Evolutionary conservation across 2,113 vertebrate genomes (phyloP).

Genomic region (Shinisaurus crocodilurus): DNA sequence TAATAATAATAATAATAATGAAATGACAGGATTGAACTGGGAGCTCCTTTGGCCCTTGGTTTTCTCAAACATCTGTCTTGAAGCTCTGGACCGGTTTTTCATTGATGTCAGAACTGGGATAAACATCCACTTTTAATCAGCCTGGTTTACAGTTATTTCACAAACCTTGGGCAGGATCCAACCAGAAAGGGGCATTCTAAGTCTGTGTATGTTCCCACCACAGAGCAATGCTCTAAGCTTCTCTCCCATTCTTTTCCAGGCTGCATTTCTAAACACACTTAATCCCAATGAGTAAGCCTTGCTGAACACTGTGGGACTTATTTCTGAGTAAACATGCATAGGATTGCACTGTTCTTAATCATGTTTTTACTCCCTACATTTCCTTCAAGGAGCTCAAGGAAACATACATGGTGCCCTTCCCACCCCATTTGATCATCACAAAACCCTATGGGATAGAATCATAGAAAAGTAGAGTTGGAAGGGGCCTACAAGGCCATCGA

Average conservation of each 20-base stretch:
- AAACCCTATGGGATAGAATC: no score
- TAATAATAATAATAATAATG: no score
- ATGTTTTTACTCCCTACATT: neutral
- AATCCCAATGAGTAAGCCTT: neutral
- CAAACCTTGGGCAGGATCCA: neutral
- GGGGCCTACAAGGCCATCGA: no score
- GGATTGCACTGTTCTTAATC: neutral
- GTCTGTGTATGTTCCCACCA: neutral
- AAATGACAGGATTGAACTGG: neutral
- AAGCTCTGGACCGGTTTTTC: no score
- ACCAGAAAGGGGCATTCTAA: neutral
- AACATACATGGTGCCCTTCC: neutral
- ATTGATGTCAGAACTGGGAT: neutral
- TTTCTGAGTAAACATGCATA: neutral
- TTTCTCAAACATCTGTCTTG: neutral
- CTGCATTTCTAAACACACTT: neutral
- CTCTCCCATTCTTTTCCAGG: neutral
- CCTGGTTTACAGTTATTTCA: neutral
- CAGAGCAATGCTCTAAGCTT: neutral
- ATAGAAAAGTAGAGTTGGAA: no score
- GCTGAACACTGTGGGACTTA: neutral
- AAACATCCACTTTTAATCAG: neutral
- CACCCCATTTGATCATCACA: no score
- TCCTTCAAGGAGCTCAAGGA: neutral
- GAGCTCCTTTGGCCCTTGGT: rapidly evolving